Conservation (phyloP, 2,797 vertebrate genomes). For the Notolabrus celidotus region DNA sequence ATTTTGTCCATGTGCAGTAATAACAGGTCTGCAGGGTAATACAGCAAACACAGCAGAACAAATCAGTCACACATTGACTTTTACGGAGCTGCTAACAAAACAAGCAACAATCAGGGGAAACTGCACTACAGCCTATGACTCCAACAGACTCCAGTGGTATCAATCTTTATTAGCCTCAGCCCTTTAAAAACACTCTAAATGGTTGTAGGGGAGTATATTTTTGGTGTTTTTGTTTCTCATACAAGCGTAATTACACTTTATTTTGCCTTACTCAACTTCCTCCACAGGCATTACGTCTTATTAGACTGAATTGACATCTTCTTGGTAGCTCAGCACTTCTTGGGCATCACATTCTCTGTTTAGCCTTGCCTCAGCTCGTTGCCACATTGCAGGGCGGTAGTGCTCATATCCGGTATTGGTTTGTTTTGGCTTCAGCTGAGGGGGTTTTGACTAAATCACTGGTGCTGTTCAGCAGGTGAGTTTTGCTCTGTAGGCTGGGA, state of each 20-base stretch:
- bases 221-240: slow-evolving; percentile 28
- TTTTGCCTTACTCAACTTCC: slow-evolving; percentile 41
- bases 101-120: slow-evolving; percentile 12
- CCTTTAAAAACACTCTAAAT: slow-evolving; percentile 20
- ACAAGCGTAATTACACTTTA: slow-evolving; percentile 40
- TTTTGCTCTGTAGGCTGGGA: slow-evolving; percentile 10
- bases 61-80: slow-evolving; percentile 12
- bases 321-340: slow-evolving; percentile 43
- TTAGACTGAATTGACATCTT: slow-evolving; percentile 44
- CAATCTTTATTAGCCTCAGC: slow-evolving; percentile 26
- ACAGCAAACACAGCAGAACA: slow-evolving; percentile 13
- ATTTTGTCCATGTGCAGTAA: slow-evolving; percentile 1
- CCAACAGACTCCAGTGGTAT: slow-evolving; percentile 17
- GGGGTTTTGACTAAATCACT: slow-evolving; percentile 18
- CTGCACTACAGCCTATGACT: background rate
- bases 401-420: slow-evolving; percentile 49
- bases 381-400: slow-evolving; percentile 34
- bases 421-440: slow-evolving; percentile 63
- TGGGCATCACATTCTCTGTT: slow-evolving; percentile 31
- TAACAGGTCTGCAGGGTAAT: background rate
- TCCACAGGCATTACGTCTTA: slow-evolving; percentile 24
- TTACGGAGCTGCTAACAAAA: slow-evolving; percentile 1
- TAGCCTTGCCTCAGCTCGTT: slow-evolving; percentile 29
- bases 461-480: slow-evolving; percentile 21
- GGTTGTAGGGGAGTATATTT: background rate